Conservation (phyloP, 2,888 invertebrate genomes). For the Amblyteles armatorius region DNA sequence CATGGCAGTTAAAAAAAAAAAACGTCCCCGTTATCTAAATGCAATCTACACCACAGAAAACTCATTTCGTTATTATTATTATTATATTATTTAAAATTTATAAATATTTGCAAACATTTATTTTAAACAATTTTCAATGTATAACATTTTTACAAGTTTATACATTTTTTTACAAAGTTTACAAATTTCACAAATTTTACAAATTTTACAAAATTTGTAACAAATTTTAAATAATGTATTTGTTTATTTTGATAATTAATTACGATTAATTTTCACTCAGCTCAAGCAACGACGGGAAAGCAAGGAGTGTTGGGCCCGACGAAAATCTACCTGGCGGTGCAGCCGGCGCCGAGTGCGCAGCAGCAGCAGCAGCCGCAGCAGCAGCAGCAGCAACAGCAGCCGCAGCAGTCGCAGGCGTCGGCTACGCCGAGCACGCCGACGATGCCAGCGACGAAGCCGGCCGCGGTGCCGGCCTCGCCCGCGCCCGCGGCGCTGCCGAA, state of each 20-base stretch:
- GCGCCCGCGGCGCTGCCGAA: conserved; percentile 33
- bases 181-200: no score
- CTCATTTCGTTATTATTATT: no score
- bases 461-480: conserved; percentile 69
- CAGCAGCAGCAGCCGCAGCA: background rate
- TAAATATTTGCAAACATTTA: no score
- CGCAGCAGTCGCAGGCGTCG: conserved; percentile 70
- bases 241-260: background rate
- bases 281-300: conserved; percentile 94
- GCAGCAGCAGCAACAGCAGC: conserved; percentile 27
- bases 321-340: conserved; percentile 94
- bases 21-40: no score
- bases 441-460: conserved; percentile 68
- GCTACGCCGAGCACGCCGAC: conserved; percentile 65
- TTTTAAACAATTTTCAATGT: no score
- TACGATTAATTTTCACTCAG: conserved; percentile 83
- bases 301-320: conserved; percentile 94
- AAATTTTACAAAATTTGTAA: no score
- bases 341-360: conserved; percentile 86
- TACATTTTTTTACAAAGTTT: no score
- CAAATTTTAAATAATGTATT: background rate
- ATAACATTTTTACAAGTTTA: no score
- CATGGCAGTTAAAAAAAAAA: background rate
- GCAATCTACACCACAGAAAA: no score
- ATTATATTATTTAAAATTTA: no score